Percentiles rank a stretch among this genome's conserved stretches.
Conservation (phyloP, 2,888 invertebrate species). For the Protonemura montana region DNA sequence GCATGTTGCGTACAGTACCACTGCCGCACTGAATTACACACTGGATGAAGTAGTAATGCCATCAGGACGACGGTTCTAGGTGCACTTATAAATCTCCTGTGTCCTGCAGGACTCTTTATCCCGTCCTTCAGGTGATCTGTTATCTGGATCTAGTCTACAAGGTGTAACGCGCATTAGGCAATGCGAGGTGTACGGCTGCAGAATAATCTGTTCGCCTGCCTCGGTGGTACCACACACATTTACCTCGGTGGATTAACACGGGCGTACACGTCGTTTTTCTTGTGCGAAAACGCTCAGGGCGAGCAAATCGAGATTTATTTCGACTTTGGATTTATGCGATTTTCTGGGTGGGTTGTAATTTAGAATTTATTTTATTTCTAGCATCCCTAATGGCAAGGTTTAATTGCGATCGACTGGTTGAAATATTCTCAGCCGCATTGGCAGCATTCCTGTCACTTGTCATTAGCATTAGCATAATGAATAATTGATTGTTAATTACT, state of each 20-base stretch:
- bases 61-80: background rate
- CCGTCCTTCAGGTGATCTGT: background rate
- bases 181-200: background rate
- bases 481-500: conserved; percentile 7
- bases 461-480: background rate
- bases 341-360: background rate
- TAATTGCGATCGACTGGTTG: background rate
- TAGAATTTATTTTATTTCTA: background rate
- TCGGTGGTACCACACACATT: background rate
- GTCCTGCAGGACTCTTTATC: conserved; percentile 7
- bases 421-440: background rate
- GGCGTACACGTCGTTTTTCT: background rate
- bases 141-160: background rate
- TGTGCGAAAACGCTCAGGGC: background rate
- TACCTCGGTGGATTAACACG: background rate
- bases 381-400: background rate
- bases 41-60: background rate
- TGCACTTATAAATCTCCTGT: background rate
- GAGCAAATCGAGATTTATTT: conserved; percentile 9
- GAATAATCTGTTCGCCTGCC: background rate
- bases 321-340: background rate
- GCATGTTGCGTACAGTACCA: background rate
- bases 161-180: background rate
- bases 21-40: background rate
- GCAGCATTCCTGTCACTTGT: background rate